Evolutionary conservation across 2,888 invertebrate species (phyloP).

Genomic region (Gymnocheta viridis): DNA sequence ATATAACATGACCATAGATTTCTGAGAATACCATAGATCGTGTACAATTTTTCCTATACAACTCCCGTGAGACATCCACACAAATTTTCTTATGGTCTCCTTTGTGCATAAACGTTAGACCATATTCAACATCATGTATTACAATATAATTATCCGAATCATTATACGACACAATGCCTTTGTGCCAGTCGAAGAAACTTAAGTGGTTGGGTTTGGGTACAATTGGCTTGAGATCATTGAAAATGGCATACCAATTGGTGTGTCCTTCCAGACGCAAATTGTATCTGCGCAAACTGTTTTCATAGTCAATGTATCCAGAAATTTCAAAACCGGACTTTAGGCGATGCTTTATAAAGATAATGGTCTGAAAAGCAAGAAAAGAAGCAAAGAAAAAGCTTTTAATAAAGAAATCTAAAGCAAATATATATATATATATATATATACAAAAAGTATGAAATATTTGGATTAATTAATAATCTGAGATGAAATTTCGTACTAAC

Average conservation of each 20-base stretch:
- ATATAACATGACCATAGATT: slow-evolving; percentile 88
- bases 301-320: slow-evolving; percentile 93
- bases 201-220: slow-evolving; percentile 88
- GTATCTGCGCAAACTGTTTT: slow-evolving; percentile 76
- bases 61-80: slow-evolving; percentile 85
- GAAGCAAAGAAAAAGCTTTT: too few species aligned
- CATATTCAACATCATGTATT: slow-evolving; percentile 87
- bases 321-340: slow-evolving; percentile 89
- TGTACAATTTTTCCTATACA: slow-evolving; percentile 87
- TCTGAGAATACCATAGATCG: slow-evolving; percentile 85
- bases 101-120: slow-evolving; percentile 90
- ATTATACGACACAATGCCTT: slow-evolving; percentile 87
- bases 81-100: slow-evolving; percentile 90
- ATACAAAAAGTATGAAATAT: too few species aligned
- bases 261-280: slow-evolving; percentile 69
- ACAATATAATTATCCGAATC: slow-evolving; percentile 90
- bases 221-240: slow-evolving; percentile 85
- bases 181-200: slow-evolving; percentile 88
- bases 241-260: slow-evolving; percentile 90
- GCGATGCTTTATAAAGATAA: slow-evolving; percentile 89
- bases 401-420: too few species aligned
- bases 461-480: too few species aligned
- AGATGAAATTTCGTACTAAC: too few species aligned
- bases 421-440: too few species aligned
- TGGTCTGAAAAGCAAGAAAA: slow-evolving; percentile 84